Conservation (phyloP, 2,797 vertebrate genomes). For the Propithecus perrieri region DNA sequence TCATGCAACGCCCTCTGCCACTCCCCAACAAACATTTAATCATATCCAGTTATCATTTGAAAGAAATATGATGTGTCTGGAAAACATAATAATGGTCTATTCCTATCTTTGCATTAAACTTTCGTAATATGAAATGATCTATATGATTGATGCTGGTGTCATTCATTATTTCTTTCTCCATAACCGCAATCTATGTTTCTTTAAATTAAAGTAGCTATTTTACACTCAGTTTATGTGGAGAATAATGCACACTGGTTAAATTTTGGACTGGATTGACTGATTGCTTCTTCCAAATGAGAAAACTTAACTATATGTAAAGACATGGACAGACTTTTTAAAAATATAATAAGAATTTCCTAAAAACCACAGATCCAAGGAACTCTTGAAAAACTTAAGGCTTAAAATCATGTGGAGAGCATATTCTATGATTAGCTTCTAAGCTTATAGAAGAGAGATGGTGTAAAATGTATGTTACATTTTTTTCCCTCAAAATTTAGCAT, state of each 20-base stretch:
- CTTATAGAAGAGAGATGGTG: no score
- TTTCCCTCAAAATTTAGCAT: no score
- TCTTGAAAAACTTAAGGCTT: not conserved
- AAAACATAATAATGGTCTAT: not conserved
- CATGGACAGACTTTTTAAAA: not conserved
- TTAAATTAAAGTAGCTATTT: not conserved
- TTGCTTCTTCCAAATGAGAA: not conserved
- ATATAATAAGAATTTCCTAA: not conserved
- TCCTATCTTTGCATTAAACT: not conserved
- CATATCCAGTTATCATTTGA: not conserved
- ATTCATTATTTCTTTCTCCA: not conserved
- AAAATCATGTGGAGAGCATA: no score
- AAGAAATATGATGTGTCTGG: not conserved
- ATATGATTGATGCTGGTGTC: not conserved
- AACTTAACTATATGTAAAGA: not conserved
- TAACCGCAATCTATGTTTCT: not conserved
- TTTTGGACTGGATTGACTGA: not conserved
- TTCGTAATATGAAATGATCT: not conserved
- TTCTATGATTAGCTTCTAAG: no score
- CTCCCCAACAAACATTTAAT: not conserved
- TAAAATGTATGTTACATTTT: no score
- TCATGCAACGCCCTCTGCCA: no score
- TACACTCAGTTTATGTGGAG: not conserved
- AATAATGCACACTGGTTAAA: not conserved
- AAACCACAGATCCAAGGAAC: not conserved